Evolutionary conservation across 2,888 invertebrate genomes (phyloP).

Genomic region (Mellilla xanthometata): DNA sequence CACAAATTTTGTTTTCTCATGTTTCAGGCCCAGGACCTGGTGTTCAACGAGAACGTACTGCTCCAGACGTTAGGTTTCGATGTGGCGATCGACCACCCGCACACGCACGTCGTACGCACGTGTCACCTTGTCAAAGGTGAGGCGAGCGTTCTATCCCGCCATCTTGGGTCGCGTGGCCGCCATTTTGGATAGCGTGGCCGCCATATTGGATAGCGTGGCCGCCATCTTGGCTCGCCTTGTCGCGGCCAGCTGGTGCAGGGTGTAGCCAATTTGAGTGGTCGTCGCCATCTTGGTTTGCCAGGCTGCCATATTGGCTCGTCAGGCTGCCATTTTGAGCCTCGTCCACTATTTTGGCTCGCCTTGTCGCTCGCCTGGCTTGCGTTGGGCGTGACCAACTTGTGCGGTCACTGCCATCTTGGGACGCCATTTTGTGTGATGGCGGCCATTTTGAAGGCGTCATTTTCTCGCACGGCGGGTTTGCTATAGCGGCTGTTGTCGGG

Average conservation of each 20-base stretch:
- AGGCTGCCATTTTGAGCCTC: neutral
- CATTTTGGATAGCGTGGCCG: neutral
- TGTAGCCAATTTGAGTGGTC: too few relatives aligned
- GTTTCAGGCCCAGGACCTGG: constrained; percentile 93
- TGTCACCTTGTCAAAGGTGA: constrained; percentile 97
- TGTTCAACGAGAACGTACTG: constrained; percentile 97
- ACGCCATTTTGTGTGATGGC: neutral
- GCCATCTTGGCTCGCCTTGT: too few relatives aligned
- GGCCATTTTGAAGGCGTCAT: too few relatives aligned
- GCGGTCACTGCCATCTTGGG: constrained; percentile 2
- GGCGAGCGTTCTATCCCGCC: constrained; percentile 47
- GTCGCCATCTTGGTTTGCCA: constrained; percentile 10
- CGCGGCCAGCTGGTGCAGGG: too few relatives aligned
- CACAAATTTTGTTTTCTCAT: neutral
- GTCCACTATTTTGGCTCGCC: constrained; percentile 75
- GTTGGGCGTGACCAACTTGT: constrained; percentile 31
- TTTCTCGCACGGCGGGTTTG: too few relatives aligned
- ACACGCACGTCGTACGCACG: constrained; percentile 97
- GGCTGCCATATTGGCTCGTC: neutral
- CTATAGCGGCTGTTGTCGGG: too few relatives aligned
- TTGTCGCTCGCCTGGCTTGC: constrained; percentile 92
- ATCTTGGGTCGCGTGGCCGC: constrained; percentile 9
- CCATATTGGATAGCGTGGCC: neutral
- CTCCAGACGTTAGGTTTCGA: constrained; percentile 99
- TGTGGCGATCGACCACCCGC: constrained; percentile 98